Evolutionary conservation across 2,113 vertebrate genomes (phyloP).

Genomic region (Lagopus leucura): DNA sequence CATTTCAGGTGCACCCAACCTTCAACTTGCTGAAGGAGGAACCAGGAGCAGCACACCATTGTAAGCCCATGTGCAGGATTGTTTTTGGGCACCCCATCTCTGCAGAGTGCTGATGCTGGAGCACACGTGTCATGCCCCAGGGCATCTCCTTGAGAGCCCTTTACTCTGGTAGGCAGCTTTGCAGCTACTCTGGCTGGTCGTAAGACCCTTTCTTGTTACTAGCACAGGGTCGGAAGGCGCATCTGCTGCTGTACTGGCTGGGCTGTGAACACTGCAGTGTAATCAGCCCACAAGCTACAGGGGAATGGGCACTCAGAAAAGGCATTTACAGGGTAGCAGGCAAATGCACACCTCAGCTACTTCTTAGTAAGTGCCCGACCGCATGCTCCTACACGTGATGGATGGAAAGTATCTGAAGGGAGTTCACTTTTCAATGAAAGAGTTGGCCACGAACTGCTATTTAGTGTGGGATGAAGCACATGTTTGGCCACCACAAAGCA

Average conservation of each 20-base stretch:
- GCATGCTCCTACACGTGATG: not conserved
- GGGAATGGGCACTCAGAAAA: not conserved
- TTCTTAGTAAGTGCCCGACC: not conserved
- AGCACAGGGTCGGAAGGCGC: not conserved
- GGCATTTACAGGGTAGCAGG: not conserved
- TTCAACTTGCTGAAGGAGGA: not conserved
- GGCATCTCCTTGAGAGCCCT: not conserved
- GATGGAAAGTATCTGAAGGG: not conserved
- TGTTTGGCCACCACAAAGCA: not conserved
- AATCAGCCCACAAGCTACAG: not conserved
- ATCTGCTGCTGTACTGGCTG: not conserved
- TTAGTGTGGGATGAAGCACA: not conserved
- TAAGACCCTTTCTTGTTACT: not conserved
- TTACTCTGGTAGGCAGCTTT: not conserved
- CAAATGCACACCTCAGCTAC: not conserved
- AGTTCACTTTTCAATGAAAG: constrained; percentile 3
- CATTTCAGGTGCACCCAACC: not conserved
- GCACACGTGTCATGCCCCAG: not conserved
- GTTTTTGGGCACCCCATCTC: not conserved
- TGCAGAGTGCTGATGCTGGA: not conserved
- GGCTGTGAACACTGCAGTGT: not conserved
- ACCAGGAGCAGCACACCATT: not conserved
- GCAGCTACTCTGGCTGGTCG: not conserved
- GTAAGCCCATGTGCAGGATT: not conserved
- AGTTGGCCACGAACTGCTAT: not conserved